Evolutionary conservation across 92 coral and sea anemone species (phyloP), one percentile per base, ranked within the genome.

Genomic region (Porites evermanni): DNA sequence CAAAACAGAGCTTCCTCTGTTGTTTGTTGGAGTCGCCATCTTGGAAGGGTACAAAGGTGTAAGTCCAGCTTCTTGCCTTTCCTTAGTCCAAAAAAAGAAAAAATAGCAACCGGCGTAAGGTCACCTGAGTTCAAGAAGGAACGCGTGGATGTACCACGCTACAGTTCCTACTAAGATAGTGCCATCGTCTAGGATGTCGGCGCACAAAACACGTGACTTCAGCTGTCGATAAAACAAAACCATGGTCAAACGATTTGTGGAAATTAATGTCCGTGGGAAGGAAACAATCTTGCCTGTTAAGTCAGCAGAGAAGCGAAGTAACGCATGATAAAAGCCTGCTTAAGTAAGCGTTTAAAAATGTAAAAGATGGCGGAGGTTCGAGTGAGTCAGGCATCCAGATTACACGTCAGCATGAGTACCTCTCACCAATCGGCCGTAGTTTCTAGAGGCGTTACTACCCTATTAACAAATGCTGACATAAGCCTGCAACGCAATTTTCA

Each of bases 151-250:
- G 79, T 80, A 93, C 96, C 96, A 94, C 29, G 94, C 78, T 58
- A 94, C 92, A 13, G 98, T 94, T 13, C 98, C 98, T 78, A 94
- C 93, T 16, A 94, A 77, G 11, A 94, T 80, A 2, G 94, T 94
- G 66, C 95, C 96, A 60, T 86, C 93, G 10, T 81, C 96, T 44
- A 94, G 71, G 67, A 94, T 90, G 52, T 94, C 98, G 2, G 93
- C 88, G 53, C 98, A 94, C 38, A 94, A 81, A 47, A 93, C 95
- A 79, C 98, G 98, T 17, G 96, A 94, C 79, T 87, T 88, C 74
- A 93, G 87, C 98, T 94, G 89, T 2, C 14, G 60, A 84, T 11
- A 53, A 77, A 53, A 53, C 38, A 56, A 47, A 51, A 70, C 53
- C 24, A 11, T 56, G 3, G 61, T 8, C 61, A 56, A 11, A 56